A percentile compares a stretch with the other conserved stretches of the same genome.
Conservation (phyloP, 2,888 invertebrate genomes). For the Heliconius charithonia region DNA sequence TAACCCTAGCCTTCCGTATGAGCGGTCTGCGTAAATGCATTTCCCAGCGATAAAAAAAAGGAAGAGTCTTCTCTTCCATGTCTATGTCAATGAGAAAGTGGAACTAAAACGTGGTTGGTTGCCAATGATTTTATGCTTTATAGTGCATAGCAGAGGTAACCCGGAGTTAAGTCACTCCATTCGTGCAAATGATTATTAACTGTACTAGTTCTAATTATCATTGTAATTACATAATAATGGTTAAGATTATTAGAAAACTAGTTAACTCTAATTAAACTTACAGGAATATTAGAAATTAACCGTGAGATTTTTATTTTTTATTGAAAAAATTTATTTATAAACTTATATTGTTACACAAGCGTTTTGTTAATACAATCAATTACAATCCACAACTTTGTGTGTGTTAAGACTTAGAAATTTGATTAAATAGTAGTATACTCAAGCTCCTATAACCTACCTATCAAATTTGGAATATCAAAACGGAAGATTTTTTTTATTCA, state of each 20-base stretch:
- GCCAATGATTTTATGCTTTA: too few species aligned
- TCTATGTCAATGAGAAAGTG: too few species aligned
- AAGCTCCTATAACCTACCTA: not conserved
- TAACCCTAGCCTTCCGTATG: too few species aligned
- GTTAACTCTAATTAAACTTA: not conserved
- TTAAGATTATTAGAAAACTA: not conserved
- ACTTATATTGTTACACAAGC: not conserved
- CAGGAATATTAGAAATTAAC: not conserved
- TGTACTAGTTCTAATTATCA: not conserved
- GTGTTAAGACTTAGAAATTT: not conserved
- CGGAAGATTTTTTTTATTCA: too few species aligned
- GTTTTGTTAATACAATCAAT: not conserved
- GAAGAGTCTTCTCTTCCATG: too few species aligned
- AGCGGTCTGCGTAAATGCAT: too few species aligned
- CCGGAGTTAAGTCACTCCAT: not conserved
- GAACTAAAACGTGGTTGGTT: too few species aligned
- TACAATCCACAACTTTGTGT: too few species aligned
- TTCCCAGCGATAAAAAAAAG: too few species aligned
- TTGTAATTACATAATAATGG: not conserved
- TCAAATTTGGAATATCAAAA: too few species aligned
- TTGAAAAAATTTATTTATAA: not conserved
- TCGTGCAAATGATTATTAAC: not conserved
- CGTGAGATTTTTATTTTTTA: constrained; percentile 6
- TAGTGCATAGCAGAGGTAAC: not conserved
- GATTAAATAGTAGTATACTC: not conserved